Conservation (phyloP, 2,797 vertebrate species). For the Sebastes hopkinsi region DNA sequence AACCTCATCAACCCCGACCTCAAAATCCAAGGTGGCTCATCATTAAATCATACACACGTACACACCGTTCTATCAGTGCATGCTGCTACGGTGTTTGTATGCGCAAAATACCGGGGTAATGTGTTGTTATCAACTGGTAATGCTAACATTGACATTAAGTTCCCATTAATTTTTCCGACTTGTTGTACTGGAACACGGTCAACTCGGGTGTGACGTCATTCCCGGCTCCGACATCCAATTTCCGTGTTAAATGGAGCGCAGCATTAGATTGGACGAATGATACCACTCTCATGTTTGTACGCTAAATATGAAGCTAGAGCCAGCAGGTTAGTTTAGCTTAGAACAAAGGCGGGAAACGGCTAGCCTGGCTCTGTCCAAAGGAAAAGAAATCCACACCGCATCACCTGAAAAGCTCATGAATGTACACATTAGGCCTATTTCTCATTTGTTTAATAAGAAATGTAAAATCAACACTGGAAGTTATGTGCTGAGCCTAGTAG, state of each 20-base stretch:
- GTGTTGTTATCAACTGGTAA: no score
- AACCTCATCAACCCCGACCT: no score
- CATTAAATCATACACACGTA: no score
- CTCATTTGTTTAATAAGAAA: background rate
- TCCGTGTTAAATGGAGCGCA: background rate
- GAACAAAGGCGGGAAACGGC: background rate
- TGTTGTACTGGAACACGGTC: accelerated
- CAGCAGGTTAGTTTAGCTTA: background rate
- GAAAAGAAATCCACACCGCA: no score
- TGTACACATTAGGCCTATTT: background rate
- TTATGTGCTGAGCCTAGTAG: background rate
- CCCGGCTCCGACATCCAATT: no score
- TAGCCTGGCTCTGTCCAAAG: background rate
- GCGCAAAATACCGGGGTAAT: no score
- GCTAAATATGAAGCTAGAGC: background rate
- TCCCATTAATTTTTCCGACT: no score
- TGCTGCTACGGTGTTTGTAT: no score
- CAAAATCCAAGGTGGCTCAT: no score
- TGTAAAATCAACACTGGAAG: background rate
- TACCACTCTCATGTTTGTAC: background rate
- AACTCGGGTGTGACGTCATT: no score
- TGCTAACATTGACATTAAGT: no score
- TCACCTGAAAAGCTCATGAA: background rate
- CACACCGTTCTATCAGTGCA: no score
- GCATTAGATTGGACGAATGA: background rate